A percentile compares a stretch with the other conserved stretches of the same genome.
Conservation (phyloP, 2,797 vertebrate species). For the Lepus townsendii region DNA sequence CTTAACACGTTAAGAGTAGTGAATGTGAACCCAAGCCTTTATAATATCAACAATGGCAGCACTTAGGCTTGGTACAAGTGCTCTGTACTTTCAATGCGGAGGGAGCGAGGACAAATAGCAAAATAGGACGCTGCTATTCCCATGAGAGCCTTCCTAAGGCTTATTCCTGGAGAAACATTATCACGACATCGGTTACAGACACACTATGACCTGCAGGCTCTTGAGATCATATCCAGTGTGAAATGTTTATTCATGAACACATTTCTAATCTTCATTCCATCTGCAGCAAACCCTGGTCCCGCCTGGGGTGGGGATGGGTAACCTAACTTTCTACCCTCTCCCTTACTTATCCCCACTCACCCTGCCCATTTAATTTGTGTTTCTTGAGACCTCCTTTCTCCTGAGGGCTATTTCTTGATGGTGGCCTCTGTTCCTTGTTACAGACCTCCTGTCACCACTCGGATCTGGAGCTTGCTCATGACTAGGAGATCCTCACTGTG, state of each 20-base stretch:
- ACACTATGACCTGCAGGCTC: background rate
- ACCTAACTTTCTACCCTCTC: background rate
- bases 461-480: background rate
- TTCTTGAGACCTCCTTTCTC: background rate
- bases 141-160: background rate
- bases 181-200: accelerated
- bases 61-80: constrained; percentile 30
- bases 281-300: background rate
- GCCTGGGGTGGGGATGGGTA: accelerated
- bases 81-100: background rate
- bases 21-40: background rate
- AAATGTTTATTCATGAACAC: background rate
- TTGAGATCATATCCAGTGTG: background rate
- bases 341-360: background rate
- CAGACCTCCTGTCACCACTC: background rate
- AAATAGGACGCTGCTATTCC: constrained; percentile 39
- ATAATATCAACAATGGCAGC: background rate
- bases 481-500: too few relatives aligned
- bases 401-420: background rate
- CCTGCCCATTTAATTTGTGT: background rate
- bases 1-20: background rate
- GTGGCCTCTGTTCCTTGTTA: background rate
- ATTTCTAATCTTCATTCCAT: background rate
- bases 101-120: background rate
- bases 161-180: background rate